Conservation (phyloP, 2,797 vertebrate genomes). For the Thunnus albacares region DNA sequence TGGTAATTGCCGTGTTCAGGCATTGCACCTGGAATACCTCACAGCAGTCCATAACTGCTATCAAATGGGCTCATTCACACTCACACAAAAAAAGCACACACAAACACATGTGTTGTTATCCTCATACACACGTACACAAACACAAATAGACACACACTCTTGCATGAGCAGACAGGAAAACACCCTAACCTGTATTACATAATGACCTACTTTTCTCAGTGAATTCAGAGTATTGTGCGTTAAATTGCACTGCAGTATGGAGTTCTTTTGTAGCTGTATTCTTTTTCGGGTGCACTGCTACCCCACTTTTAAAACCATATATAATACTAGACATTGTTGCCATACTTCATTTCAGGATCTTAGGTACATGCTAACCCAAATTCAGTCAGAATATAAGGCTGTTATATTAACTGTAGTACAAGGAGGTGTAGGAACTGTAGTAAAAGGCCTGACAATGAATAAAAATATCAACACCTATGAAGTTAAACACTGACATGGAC, state of each 20-base stretch:
- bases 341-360: conserved; percentile 2
- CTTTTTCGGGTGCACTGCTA: conserved; percentile 27
- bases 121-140: conserved; percentile 3
- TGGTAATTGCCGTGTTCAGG: conserved; percentile 49
- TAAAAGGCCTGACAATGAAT: too few species aligned
- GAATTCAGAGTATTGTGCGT: conserved; percentile 60
- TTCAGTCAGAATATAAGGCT: too few species aligned
- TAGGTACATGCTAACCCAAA: background rate
- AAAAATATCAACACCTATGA: too few species aligned
- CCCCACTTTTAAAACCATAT: conserved; percentile 18
- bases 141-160: conserved; percentile 39
- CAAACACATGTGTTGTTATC: conserved; percentile 45
- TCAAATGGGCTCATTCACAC: conserved; percentile 62
- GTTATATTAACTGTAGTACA: too few species aligned
- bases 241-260: conserved; percentile 69
- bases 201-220: conserved; percentile 72
- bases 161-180: conserved; percentile 76
- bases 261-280: conserved; percentile 48
- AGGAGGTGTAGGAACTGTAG: too few species aligned
- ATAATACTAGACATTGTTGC: background rate
- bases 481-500: too few species aligned
- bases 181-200: conserved; percentile 80
- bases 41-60: conserved; percentile 50
- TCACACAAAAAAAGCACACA: conserved; percentile 21
- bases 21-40: conserved; percentile 67